These are phyloP conservation scores for Spodoptera littoralis DNA, from an alignment of 2,888 invertebrate genomes.

Conservation along the genomic window DNA sequence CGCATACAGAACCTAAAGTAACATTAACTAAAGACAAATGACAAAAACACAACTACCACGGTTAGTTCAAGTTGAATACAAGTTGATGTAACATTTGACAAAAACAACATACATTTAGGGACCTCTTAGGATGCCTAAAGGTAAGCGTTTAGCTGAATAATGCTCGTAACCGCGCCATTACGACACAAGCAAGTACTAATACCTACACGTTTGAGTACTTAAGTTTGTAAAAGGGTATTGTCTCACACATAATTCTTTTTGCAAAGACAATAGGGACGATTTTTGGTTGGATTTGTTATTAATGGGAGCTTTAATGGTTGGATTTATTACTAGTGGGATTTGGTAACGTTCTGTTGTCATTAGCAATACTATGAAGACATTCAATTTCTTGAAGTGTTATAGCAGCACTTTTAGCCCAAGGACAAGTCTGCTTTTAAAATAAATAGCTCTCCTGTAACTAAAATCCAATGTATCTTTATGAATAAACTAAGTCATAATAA, in stretches of 20 bases:
- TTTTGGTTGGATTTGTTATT: neutral
- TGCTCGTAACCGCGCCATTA: conserved; percentile 17
- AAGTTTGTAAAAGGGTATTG: neutral
- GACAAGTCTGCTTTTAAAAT: too few species aligned
- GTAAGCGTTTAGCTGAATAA: conserved; percentile 27
- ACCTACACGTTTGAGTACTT: conserved; percentile 19
- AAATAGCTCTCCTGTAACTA: too few species aligned
- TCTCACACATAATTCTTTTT: conserved; percentile 7
- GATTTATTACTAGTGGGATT: too few species aligned
- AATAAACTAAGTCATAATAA: too few species aligned
- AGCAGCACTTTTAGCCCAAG: too few species aligned
- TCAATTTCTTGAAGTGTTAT: too few species aligned
- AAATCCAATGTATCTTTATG: too few species aligned
- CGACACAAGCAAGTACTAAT: conserved; percentile 5
- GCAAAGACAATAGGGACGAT: neutral
- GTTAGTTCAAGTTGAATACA: too few species aligned
- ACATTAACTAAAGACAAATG: conserved; percentile 1
- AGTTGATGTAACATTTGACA: conserved; percentile 9
- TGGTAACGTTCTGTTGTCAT: too few species aligned
- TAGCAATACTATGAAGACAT: too few species aligned
- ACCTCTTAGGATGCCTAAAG: conserved; percentile 13
- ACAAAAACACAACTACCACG: conserved; percentile 7
- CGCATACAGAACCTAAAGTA: too few species aligned
- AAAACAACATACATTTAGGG: conserved; percentile 30
- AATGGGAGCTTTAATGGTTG: neutral